Conservation (phyloP, 1,140 invertebrate species). For the Lasioglossum baleicum region DNA sequence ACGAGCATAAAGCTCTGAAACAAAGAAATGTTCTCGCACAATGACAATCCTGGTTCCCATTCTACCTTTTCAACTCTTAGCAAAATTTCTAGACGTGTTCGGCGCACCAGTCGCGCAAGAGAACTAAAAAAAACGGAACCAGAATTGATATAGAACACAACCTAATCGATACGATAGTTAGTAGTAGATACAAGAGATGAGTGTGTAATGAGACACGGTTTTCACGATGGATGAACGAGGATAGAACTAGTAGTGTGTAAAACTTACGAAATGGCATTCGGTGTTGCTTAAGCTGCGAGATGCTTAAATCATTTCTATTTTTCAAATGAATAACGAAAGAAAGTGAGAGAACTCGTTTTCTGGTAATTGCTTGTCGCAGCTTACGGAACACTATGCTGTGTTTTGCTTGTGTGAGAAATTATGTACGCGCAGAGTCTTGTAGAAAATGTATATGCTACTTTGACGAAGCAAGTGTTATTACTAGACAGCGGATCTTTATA, state of each 20-base stretch:
- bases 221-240: constrained; percentile 23
- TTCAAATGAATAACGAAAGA: not conserved
- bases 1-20: constrained; percentile 38
- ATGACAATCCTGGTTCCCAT: constrained; percentile 45
- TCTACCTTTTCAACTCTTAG: not conserved
- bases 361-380: not conserved
- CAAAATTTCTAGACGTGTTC: constrained; percentile 14
- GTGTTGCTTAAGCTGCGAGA: constrained; percentile 1
- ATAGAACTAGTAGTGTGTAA: constrained; percentile 25
- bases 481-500: too few relatives aligned
- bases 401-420: constrained; percentile 4
- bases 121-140: constrained; percentile 34
- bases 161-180: constrained; percentile 16
- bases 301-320: not conserved
- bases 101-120: too few relatives aligned
- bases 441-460: constrained; percentile 12
- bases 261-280: constrained; percentile 27
- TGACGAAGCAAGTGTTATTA: not conserved
- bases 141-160: constrained; percentile 37
- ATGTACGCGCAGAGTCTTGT: constrained; percentile 9
- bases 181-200: constrained; percentile 36
- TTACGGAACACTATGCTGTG: constrained; percentile 19
- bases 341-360: not conserved
- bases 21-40: constrained; percentile 44
- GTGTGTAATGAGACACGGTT: constrained; percentile 37